phyloP scores from a whole-genome alignment of 2,113 vertebrate species.

The Lampris incognitus region DNA sequence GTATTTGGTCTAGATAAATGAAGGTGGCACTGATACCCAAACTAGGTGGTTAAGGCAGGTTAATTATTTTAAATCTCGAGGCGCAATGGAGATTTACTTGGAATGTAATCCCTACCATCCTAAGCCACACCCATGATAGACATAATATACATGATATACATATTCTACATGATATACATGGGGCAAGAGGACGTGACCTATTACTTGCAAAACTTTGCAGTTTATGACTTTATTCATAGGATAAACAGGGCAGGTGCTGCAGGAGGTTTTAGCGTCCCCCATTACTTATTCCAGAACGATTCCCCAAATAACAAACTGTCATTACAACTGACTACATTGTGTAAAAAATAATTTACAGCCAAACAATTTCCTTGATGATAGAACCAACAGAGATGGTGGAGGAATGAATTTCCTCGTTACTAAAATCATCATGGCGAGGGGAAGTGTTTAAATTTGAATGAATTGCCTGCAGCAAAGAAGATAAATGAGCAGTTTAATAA shows the following conservation, averaged over 20 bases:
- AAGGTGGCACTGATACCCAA: constrained; percentile 53
- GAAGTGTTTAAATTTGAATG: constrained; percentile 16
- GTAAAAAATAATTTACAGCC: too few relatives aligned
- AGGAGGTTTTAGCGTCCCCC: not conserved
- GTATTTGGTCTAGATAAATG: constrained; percentile 30
- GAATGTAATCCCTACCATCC: constrained; percentile 1
- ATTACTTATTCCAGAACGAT: constrained; percentile 7
- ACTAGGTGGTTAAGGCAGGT: constrained; percentile 37
- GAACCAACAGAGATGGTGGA: not conserved
- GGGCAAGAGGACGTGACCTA: not conserved
- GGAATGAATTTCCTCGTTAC: constrained; percentile 15
- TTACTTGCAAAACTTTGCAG: constrained; percentile 9
- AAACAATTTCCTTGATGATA: constrained; percentile 24
- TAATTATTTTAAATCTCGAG: constrained; percentile 49
- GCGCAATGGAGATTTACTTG: constrained; percentile 37
- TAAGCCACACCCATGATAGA: not conserved
- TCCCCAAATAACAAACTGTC: constrained; percentile 4
- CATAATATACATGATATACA: not conserved
- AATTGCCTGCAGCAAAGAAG: constrained; percentile 23
- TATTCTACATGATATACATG: too few relatives aligned
- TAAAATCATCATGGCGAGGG: constrained; percentile 24
- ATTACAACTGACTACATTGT: too few relatives aligned
- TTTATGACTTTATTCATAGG: constrained; percentile 10
- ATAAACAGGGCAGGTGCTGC: constrained; percentile 18
- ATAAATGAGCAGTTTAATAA: constrained; percentile 28